Percentiles rank a stretch among this genome's conserved stretches.
Conservation (phyloP, 2,888 invertebrate genomes). For the Amphipoea lucens region DNA sequence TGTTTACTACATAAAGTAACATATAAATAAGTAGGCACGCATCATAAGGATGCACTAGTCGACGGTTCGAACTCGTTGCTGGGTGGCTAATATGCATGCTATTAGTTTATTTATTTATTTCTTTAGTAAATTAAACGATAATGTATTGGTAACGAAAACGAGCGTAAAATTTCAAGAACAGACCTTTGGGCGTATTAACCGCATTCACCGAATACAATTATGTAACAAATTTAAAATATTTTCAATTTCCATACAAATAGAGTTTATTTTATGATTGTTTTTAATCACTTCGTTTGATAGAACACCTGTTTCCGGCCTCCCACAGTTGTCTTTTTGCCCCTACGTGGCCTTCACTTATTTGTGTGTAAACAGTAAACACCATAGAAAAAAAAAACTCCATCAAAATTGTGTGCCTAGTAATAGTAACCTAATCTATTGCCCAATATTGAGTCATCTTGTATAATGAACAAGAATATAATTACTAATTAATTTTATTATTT, state of each 20-base stretch:
- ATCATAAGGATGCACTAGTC: too few relatives aligned
- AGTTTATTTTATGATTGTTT: neutral
- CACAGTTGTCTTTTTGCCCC: neutral
- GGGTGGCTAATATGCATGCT: too few relatives aligned
- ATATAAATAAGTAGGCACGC: too few relatives aligned
- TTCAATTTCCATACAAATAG: neutral
- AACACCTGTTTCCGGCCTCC: neutral
- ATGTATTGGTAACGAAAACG: too few relatives aligned
- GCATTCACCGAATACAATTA: neutral
- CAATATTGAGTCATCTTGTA: conserved; percentile 12
- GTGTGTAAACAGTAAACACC: neutral
- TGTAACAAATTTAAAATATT: neutral
- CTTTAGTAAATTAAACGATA: too few relatives aligned
- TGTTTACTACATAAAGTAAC: conserved; percentile 1
- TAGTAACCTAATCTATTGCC: neutral
- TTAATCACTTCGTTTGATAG: neutral
- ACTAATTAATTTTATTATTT: neutral
- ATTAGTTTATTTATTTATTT: too few relatives aligned
- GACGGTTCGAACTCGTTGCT: too few relatives aligned
- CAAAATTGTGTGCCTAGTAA: neutral
- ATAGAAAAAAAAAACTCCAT: neutral
- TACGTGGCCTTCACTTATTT: neutral
- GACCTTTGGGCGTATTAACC: too few relatives aligned
- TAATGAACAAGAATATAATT: neutral
- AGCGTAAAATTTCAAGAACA: too few relatives aligned